Percentiles rank a stretch among this genome's conserved stretches.
Conservation (phyloP, 2,888 invertebrate species). For the Sinohyriopsis cumingii region DNA sequence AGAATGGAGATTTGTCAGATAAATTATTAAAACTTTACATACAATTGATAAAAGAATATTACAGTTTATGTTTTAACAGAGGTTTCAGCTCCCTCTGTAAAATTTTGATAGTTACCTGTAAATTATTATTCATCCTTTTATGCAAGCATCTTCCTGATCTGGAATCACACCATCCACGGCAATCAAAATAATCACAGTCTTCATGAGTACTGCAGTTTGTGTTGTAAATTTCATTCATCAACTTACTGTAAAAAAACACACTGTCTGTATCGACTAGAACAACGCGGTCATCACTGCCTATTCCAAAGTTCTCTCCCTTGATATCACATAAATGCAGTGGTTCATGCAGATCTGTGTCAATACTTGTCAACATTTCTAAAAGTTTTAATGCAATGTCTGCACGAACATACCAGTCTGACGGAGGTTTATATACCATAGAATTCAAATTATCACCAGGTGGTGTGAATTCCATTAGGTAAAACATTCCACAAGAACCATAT, state of each 20-base stretch:
- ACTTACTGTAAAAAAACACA: slow-evolving; percentile 75
- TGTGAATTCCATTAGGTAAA: slow-evolving; percentile 79
- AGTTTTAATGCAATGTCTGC: slow-evolving; percentile 72
- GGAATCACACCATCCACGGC: slow-evolving; percentile 77
- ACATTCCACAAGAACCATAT: slow-evolving; percentile 79
- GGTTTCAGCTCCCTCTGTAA: not conserved
- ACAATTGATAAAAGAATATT: not conserved
- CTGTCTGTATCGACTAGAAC: slow-evolving; percentile 79
- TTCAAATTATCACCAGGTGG: slow-evolving; percentile 33
- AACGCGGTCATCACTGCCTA: slow-evolving; percentile 66
- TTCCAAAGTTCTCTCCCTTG: slow-evolving; percentile 79
- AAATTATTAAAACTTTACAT: too few species aligned
- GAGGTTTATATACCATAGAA: slow-evolving; percentile 45
- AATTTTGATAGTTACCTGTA: slow-evolving; percentile 75
- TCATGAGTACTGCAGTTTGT: slow-evolving; percentile 75
- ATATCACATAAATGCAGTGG: slow-evolving; percentile 80
- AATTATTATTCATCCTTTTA: slow-evolving; percentile 78
- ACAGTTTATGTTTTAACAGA: not conserved
- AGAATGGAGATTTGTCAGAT: too few species aligned
- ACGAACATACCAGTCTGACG: slow-evolving; percentile 33
- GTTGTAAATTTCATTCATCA: slow-evolving; percentile 25
- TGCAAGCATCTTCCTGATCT: slow-evolving; percentile 75
- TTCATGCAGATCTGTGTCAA: slow-evolving; percentile 77
- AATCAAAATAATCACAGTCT: slow-evolving; percentile 81
- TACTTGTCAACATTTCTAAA: slow-evolving; percentile 77